These are phyloP conservation scores for Drosophila arizonae DNA, from an alignment of 1,140 invertebrate species.

Conservation along the genomic window DNA sequence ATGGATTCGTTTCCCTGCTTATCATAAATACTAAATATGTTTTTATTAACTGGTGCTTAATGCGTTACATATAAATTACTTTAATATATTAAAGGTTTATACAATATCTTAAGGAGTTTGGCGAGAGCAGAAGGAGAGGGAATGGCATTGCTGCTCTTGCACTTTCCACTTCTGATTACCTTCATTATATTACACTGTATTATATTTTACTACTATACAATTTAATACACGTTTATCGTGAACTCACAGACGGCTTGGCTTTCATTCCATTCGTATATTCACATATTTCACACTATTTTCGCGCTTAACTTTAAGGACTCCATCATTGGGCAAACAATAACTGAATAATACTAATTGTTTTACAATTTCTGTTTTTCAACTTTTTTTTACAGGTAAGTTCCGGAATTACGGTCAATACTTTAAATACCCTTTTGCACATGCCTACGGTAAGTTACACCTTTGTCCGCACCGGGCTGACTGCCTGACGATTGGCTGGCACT, in stretches of 20 bases:
- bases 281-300: not conserved
- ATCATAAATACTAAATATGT: no score
- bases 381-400: slow-evolving; percentile 60
- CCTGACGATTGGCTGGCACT: slow-evolving; percentile 15
- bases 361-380: slow-evolving; percentile 21
- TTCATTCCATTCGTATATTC: not conserved
- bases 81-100: no score
- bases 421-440: slow-evolving; percentile 47
- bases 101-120: no score
- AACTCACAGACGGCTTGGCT: not conserved
- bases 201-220: no score
- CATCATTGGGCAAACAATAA: not conserved
- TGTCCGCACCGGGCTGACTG: not conserved
- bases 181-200: no score
- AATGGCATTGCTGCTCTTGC: no score
- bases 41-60: no score
- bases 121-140: no score
- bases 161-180: no score
- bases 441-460: slow-evolving; percentile 43
- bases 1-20: no score
- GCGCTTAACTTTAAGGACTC: not conserved
- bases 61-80: no score
- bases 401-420: slow-evolving; percentile 22
- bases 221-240: no score
- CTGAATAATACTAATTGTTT: slow-evolving; percentile 50